Evolutionary conservation across 2,797 vertebrate genomes (phyloP).

Genomic region (Falco rusticolus): DNA sequence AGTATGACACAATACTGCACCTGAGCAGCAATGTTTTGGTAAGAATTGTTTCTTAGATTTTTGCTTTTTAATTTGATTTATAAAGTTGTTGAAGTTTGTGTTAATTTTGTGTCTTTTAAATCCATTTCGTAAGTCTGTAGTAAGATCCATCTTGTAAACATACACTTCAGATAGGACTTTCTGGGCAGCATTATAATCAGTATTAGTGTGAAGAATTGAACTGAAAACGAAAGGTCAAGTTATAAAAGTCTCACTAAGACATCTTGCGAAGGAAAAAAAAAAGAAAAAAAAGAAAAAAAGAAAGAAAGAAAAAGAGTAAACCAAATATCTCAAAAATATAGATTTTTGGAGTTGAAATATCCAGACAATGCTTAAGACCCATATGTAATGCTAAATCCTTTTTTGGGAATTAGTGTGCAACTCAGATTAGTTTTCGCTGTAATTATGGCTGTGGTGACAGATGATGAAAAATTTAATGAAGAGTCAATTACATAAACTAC

Average conservation of each 20-base stretch:
- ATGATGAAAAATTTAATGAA: constrained; percentile 55
- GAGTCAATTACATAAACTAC: constrained; percentile 47
- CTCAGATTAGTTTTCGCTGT: constrained; percentile 45
- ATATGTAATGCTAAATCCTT: not conserved
- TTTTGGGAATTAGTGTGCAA: constrained; percentile 32
- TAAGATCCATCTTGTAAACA: not conserved
- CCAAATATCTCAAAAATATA: not conserved
- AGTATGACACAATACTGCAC: not conserved
- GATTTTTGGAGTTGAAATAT: not conserved
- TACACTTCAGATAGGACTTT: not conserved
- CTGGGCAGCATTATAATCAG: not conserved
- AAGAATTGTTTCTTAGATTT: not conserved
- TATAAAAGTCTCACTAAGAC: not conserved
- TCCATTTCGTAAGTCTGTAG: not conserved
- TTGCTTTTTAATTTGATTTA: not conserved
- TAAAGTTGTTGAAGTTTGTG: not conserved
- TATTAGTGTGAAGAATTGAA: not conserved
- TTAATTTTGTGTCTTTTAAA: not conserved
- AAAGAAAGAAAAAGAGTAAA: not conserved
- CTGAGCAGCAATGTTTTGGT: not conserved
- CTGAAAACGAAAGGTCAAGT: not conserved
- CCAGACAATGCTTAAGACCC: not conserved
- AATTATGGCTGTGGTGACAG: constrained; percentile 50
- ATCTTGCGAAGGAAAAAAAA: not conserved
- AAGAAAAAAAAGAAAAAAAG: no score